Evolutionary conservation across 2,888 invertebrate species (phyloP).

Genomic region (Xestia sexstrigata): DNA sequence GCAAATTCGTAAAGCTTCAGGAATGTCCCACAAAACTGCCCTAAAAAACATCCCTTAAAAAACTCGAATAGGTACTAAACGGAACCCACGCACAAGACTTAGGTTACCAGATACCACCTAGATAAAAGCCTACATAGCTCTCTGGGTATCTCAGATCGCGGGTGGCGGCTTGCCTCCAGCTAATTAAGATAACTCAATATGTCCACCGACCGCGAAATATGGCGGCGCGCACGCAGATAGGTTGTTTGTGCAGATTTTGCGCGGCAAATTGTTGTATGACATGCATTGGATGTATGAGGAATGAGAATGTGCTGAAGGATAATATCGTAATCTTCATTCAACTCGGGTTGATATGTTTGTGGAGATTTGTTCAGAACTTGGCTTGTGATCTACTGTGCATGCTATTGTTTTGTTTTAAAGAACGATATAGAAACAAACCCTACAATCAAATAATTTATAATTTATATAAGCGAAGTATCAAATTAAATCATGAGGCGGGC

Average conservation of each 20-base stretch:
- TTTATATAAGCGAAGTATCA: no score
- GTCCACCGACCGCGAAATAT: conserved; percentile 74
- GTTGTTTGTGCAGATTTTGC: conserved; percentile 66
- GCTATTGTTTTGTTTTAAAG: conserved; percentile 11
- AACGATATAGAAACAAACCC: background rate
- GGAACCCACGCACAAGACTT: conserved; percentile 52
- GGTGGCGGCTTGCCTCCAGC: conserved; percentile 74
- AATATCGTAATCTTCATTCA: conserved; percentile 60
- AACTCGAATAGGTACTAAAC: conserved; percentile 7
- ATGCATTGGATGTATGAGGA: conserved; percentile 58
- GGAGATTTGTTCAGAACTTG: conserved; percentile 39
- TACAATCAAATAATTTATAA: no score
- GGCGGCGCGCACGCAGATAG: conserved; percentile 77
- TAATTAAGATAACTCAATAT: conserved; percentile 81
- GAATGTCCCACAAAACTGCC: background rate
- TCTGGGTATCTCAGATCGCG: conserved; percentile 67
- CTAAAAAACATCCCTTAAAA: background rate
- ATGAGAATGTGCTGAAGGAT: conserved; percentile 46
- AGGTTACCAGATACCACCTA: conserved; percentile 59
- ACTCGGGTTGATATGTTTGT: conserved; percentile 40
- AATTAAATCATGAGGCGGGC: no score
- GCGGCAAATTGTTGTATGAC: conserved; percentile 75
- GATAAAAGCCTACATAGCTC: conserved; percentile 61
- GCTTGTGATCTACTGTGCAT: background rate
- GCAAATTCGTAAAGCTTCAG: no score